Evolutionary conservation across 2,797 vertebrate species (phyloP).

Genomic region (Potorous gilbertii): DNA sequence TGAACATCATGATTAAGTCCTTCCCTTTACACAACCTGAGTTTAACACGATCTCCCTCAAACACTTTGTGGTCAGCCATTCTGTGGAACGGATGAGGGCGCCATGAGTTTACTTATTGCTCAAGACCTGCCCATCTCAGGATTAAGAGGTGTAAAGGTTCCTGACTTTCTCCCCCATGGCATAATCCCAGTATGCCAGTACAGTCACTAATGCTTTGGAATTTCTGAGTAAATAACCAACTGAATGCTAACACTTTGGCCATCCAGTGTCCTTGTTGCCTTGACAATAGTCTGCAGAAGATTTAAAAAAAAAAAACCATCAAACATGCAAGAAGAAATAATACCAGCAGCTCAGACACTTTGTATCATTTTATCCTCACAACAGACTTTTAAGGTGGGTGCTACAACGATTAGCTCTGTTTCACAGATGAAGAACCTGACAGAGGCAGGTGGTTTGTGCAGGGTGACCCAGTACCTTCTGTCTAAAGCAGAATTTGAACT

Average conservation of each 20-base stretch:
- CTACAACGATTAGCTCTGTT: background rate
- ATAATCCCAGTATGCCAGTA: background rate
- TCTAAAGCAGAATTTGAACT: background rate
- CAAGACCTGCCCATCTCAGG: background rate
- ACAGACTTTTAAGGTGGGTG: background rate
- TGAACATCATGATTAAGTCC: background rate
- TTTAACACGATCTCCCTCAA: background rate
- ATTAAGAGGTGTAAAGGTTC: background rate
- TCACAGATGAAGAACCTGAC: background rate
- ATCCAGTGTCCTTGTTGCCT: background rate
- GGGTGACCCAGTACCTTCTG: background rate
- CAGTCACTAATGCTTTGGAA: background rate
- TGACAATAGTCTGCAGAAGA: background rate
- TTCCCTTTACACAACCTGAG: background rate
- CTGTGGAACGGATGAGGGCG: rapidly evolving
- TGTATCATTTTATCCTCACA: background rate
- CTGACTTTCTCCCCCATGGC: background rate
- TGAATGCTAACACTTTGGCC: background rate
- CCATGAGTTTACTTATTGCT: too few relatives aligned
- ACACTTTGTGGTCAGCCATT: too few relatives aligned
- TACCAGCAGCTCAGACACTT: background rate
- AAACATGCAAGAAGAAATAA: background rate
- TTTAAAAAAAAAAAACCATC: background rate
- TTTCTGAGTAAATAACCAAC: background rate
- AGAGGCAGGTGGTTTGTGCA: background rate